Base-by-base conservation (phyloP, 2,113 vertebrate genomes). In the Pituophis catenifer region DNA sequence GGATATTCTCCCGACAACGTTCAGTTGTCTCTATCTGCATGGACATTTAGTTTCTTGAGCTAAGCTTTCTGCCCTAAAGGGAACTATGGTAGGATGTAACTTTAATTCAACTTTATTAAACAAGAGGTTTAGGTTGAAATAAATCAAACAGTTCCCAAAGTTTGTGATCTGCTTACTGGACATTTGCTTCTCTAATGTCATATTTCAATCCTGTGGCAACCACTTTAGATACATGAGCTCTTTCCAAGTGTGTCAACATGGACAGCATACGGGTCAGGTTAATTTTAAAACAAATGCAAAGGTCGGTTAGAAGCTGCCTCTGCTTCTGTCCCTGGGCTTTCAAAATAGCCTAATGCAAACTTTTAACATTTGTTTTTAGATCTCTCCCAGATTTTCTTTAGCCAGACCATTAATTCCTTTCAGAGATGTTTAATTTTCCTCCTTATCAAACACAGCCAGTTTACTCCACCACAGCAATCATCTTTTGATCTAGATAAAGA, bases 61-160 rank as follows among this genome's bases (percentile, higher is more conserved):
- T 88, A 94, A 94, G n/a, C 54, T 86, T 95, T 94, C 93, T 88
- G 92, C 62, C 93, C 29, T 59, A 24, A 59, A 59, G 93, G 92
- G 59, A 90, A 91, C 92, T 29, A 85, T 95, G 93, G 93, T 94
- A 93, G 86, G 94, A 89, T 93, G 96, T 96, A 94, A 59, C 94
- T 95, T 96, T 96, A 96, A 57, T 96, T 96, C 96, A 94, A 65
- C 94, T 95, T 96, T 95, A 95, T 96, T 96, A 97, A 96, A 97
- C 33, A 24, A 89, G 33, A 94, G 95, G 96, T 96, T 97, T 95
- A 94, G 93, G 96, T 96, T 93, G 95, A 93, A 96, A 94, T 93
- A 50, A 94, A 93, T 93, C 95, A 95, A 95, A 93, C 96, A 96
- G 96, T 55, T 96, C 96, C 93, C 92, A 95, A 92, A 96, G 94